A percentile compares a stretch with the other conserved stretches of the same genome.
phyloP scores from a whole-genome alignment of 2,888 invertebrate genomes.

The Brachyopa scutellaris region DNA sequence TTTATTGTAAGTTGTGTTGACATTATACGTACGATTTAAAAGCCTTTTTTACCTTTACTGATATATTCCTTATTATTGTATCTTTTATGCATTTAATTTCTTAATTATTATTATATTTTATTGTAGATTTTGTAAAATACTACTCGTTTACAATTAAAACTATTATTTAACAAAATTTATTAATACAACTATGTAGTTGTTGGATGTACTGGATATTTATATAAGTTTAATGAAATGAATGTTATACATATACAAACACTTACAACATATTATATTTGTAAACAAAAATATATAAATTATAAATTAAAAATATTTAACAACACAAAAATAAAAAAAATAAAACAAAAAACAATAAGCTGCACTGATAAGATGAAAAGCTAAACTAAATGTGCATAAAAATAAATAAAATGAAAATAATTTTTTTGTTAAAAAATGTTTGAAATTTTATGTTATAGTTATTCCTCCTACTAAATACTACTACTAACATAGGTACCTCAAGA shows the following conservation, averaged over 20 bases:
- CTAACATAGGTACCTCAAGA: too few species aligned
- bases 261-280: too few species aligned
- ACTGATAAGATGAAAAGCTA: slow-evolving; percentile 34
- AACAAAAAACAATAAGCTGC: slow-evolving; percentile 18
- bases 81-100: slow-evolving; percentile 6
- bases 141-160: not conserved
- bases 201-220: slow-evolving; percentile 60
- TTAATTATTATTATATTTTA: slow-evolving; percentile 1
- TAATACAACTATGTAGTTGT: slow-evolving; percentile 27
- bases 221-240: slow-evolving; percentile 35
- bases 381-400: slow-evolving; percentile 54
- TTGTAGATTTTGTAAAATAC: slow-evolving; percentile 30
- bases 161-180: slow-evolving; percentile 14
- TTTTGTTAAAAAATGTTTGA: too few species aligned
- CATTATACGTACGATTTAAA: slow-evolving; percentile 5
- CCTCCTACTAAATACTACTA: too few species aligned
- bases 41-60: slow-evolving; percentile 31
- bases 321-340: not conserved
- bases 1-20: slow-evolving; percentile 50
- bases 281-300: not conserved
- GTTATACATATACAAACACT: slow-evolving; percentile 49
- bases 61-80: slow-evolving; percentile 23
- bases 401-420: too few species aligned
- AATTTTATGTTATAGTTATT: too few species aligned
- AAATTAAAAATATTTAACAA: slow-evolving; percentile 43